Conservation (phyloP, 2,797 vertebrate genomes). For the Argyrosomus regius region DNA sequence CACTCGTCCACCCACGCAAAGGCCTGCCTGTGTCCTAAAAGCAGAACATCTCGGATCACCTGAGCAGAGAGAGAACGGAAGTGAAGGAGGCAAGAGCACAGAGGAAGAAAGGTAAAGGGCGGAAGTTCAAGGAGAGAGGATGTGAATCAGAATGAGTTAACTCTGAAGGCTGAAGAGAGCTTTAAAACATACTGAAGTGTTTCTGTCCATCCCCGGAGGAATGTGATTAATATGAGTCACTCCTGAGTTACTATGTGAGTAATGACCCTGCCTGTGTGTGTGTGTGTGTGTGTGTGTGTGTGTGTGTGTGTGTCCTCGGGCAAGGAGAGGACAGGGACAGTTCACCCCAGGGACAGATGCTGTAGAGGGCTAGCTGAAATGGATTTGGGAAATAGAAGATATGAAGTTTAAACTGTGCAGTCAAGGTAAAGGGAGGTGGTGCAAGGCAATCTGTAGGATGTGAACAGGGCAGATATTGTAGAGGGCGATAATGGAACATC, state of each 20-base stretch:
- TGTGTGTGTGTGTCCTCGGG: no score
- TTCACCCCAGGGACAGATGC: constrained; percentile 49
- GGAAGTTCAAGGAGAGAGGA: constrained; percentile 24
- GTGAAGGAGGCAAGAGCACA: background rate
- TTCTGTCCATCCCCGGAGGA: constrained; percentile 29
- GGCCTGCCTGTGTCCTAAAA: constrained; percentile 97
- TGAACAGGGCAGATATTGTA: constrained; percentile 40
- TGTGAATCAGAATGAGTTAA: constrained; percentile 22
- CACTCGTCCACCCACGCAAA: constrained; percentile 99
- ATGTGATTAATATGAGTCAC: constrained; percentile 62
- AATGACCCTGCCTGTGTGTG: constrained; percentile 44
- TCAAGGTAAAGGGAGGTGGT: constrained; percentile 1
- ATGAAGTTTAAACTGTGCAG: constrained; percentile 44
- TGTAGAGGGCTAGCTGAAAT: constrained; percentile 36
- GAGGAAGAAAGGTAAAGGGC: constrained; percentile 35
- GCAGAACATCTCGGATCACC: constrained; percentile 86
- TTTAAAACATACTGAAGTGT: constrained; percentile 31
- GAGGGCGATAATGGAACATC: constrained; percentile 20
- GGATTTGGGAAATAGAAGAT: constrained; percentile 50
- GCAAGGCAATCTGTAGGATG: constrained; percentile 17
- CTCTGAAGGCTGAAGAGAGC: constrained; percentile 14
- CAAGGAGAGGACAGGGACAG: constrained; percentile 57
- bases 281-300: constrained; percentile 20
- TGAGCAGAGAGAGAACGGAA: constrained; percentile 36
- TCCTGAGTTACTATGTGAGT: constrained; percentile 45